phyloP scores from a whole-genome alignment of 2,113 vertebrate genomes.

The Datnioides undecimradiatus region DNA sequence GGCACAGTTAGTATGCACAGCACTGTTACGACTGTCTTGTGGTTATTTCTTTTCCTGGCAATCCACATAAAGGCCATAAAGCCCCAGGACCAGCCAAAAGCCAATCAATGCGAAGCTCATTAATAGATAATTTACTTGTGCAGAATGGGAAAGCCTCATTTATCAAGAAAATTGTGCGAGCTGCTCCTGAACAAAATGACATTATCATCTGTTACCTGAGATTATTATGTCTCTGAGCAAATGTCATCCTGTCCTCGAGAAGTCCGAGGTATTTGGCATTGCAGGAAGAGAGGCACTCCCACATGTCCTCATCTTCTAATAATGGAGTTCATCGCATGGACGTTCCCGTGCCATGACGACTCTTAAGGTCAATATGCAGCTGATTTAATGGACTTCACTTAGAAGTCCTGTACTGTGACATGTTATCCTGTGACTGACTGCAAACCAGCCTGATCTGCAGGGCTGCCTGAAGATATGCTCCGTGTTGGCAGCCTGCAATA shows the following conservation, averaged over 20 bases:
- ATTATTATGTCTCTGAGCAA: conserved; percentile 23
- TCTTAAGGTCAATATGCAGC: not conserved
- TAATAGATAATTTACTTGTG: conserved; percentile 49
- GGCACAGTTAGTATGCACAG: not conserved
- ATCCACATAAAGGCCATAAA: conserved; percentile 22
- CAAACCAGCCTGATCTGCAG: not conserved
- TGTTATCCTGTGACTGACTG: not conserved
- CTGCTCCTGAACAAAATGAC: conserved; percentile 28
- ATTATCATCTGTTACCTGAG: conserved; percentile 41
- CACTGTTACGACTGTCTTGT: not conserved
- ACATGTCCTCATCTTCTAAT: not conserved
- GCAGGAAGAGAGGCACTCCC: not conserved
- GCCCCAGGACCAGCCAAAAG: not conserved
- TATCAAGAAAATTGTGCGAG: conserved; percentile 15
- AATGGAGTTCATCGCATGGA: not conserved
- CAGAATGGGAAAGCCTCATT: conserved; percentile 38
- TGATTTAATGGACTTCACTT: not conserved
- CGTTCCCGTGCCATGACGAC: not conserved
- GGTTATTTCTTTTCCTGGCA: not conserved
- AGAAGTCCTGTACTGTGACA: not conserved
- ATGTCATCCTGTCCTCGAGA: not conserved
- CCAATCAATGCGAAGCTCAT: conserved; percentile 44
- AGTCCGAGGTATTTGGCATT: not conserved
- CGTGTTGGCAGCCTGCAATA: not conserved
- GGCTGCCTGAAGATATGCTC: not conserved